Conservation (phyloP, 2,888 invertebrate genomes). For the Melieria crassipennis region DNA sequence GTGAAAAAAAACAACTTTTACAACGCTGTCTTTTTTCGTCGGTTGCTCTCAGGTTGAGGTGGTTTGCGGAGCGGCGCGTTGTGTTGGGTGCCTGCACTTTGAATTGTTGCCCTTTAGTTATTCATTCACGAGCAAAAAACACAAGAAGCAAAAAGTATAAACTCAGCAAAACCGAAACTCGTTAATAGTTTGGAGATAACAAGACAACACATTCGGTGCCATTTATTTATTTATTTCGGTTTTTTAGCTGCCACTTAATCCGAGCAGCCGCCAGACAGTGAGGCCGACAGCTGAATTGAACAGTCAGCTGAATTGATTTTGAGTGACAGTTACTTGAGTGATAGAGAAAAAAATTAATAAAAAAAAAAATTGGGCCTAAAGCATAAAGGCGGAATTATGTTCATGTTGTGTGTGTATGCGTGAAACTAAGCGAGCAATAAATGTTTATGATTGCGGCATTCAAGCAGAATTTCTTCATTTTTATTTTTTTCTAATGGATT, state of each 20-base stretch:
- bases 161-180: constrained; percentile 1
- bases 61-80: no score
- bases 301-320: not conserved
- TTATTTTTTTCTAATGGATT: no score
- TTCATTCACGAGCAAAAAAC: not conserved
- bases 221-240: not conserved
- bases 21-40: not conserved
- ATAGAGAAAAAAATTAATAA: no score
- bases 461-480: no score
- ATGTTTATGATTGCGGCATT: not conserved
- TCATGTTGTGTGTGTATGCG: no score
- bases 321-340: not conserved
- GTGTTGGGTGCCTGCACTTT: no score
- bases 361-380: no score
- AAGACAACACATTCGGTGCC: constrained; percentile 1
- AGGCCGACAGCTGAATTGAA: not conserved
- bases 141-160: not conserved
- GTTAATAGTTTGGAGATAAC: no score
- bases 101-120: no score
- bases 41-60: not conserved
- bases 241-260: not conserved
- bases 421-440: not conserved
- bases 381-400: not conserved
- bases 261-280: not conserved
- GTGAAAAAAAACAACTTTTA: not conserved